Conservation (phyloP, 2,888 invertebrate species). For the Pandemis corylana region DNA sequence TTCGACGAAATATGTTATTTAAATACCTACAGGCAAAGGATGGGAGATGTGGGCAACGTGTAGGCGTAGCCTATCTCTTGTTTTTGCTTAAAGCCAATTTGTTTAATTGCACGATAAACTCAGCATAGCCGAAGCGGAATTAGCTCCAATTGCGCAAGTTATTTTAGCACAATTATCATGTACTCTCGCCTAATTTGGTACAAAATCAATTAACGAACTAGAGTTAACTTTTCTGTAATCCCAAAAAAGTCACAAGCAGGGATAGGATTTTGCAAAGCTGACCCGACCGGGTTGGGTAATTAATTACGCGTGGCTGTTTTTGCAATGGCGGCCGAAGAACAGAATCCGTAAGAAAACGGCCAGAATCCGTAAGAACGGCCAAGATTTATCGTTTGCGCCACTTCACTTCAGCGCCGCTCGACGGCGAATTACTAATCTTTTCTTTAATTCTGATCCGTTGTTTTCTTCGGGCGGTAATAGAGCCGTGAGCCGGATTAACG, state of each 20-base stretch:
- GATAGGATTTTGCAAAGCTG: constrained; percentile 75
- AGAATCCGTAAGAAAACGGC: constrained; percentile 64
- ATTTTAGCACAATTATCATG: constrained; percentile 1
- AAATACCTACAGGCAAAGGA: background rate
- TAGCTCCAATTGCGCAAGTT: background rate
- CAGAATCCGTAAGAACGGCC: constrained; percentile 66
- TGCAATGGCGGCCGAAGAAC: constrained; percentile 60
- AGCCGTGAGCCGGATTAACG: constrained; percentile 71
- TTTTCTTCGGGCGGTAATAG: constrained; percentile 72
- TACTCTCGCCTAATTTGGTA: constrained; percentile 36
- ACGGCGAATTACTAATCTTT: constrained; percentile 75
- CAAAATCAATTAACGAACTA: constrained; percentile 64
- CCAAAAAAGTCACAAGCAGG: constrained; percentile 77
- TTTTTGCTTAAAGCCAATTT: constrained; percentile 2
- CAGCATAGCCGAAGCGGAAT: background rate
- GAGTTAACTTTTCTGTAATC: constrained; percentile 61
- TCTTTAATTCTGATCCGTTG: constrained; percentile 78
- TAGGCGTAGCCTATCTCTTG: background rate
- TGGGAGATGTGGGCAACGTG: background rate
- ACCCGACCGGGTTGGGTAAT: constrained; percentile 71
- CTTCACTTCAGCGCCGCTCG: constrained; percentile 65
- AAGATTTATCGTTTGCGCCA: constrained; percentile 78
- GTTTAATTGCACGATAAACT: background rate
- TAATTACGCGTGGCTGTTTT: constrained; percentile 79
- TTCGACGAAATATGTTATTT: background rate